phyloP scores from a whole-genome alignment of 2,113 vertebrate species.

The Hiodon tergisus region DNA sequence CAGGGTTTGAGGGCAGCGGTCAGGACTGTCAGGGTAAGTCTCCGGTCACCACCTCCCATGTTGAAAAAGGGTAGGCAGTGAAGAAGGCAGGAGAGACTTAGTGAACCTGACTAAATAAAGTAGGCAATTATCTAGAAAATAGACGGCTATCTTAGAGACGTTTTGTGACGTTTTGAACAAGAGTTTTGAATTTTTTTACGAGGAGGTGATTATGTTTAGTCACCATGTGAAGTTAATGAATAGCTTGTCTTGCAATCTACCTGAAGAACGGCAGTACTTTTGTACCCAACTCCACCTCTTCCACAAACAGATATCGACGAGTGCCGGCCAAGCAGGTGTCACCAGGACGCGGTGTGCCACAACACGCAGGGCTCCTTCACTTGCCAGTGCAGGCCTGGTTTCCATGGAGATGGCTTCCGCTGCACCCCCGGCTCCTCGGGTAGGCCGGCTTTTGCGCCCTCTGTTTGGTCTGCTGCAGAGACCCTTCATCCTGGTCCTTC shows the following conservation, averaged over 20 bases:
- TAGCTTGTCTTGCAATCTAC: no score
- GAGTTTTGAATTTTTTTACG: no score
- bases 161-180: no score
- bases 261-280: background rate
- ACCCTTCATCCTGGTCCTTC: background rate
- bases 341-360: constrained; percentile 74
- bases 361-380: constrained; percentile 80
- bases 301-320: constrained; percentile 74
- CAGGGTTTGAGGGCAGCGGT: constrained; percentile 77
- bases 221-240: no score
- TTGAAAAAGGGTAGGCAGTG: background rate
- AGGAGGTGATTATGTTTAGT: no score
- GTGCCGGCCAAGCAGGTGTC: constrained; percentile 70
- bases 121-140: no score
- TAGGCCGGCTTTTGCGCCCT: background rate
- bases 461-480: background rate
- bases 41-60: background rate
- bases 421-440: constrained; percentile 53
- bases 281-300: background rate
- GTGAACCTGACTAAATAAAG: no score
- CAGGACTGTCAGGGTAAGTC: constrained; percentile 70
- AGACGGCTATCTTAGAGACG: no score
- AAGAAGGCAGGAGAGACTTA: background rate
- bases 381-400: constrained; percentile 78
- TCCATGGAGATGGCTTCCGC: constrained; percentile 77